Evolutionary conservation across 1,140 invertebrate genomes (phyloP), one percentile per base, ranked within the genome.

Genomic region (Leptopilina boulardi): DNA sequence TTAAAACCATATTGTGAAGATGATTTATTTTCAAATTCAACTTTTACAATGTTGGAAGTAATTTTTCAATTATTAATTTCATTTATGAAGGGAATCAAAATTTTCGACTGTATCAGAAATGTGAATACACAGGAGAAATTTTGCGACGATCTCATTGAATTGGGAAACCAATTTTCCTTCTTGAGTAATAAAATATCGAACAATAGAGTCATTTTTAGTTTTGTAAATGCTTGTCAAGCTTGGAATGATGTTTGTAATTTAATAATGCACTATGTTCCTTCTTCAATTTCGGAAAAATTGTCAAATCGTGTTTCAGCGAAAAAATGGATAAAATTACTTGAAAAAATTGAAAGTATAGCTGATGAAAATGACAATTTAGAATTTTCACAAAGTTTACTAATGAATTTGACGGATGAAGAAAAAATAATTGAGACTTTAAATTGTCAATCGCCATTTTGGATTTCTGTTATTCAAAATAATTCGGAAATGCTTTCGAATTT

Each of bases 221-320:
- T 66, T 30, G 23, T 30, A 66, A 66, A 66, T 34, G 59, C 59
- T n/a, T 66, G 13, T 34, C 59, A 66, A 66, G 59, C 59, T n/a
- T 66, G 59, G 59, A 66, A 66, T 66, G 59, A 66, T 66, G 13
- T 66, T 15, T 66, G 59, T 30, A 66, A 66, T 66, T 8, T 66
- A 8, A 66, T 66, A 26, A 15, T 30, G 21, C 59, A 66, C 26
- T 66, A 66, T 66, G 21, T 30, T 66, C 26, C 59, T 34, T 30
- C 23, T 26, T n/a, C 26, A 8, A 23, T 11, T 34, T 66, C 59
- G 6, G 23, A 30, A 3, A 23, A 66, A 30, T 30, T 66, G n/a
- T 15, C 26, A 1, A 30, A 26, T 30, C 21, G 15, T 30, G 13
- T 66, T 26, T 66, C 59, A 1, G 26, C 59, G 23, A 66, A 66